These are phyloP conservation scores for Slavum lentiscoides DNA, from an alignment of 2,888 invertebrate species.

Conservation along the genomic window DNA sequence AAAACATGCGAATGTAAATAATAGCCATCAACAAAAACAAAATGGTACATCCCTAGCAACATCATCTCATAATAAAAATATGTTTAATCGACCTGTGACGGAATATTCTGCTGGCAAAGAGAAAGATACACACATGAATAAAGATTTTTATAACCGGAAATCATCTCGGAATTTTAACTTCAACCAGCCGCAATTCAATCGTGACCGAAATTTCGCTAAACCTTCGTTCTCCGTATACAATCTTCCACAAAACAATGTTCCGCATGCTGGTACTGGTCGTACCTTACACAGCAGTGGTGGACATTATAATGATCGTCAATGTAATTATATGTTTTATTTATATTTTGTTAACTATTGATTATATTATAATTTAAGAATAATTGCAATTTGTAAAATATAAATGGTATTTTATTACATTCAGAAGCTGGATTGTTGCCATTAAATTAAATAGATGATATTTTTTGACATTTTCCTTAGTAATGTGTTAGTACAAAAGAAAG, in stretches of 20 bases:
- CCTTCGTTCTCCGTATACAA: background rate
- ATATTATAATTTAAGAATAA: no score
- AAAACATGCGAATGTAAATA: slow-evolving; percentile 7
- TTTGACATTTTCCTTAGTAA: no score
- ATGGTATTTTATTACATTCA: no score
- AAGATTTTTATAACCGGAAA: background rate
- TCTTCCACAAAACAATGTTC: background rate
- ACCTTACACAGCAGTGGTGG: slow-evolving; percentile 8
- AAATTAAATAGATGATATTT: no score
- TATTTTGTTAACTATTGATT: no score
- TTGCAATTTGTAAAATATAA: no score
- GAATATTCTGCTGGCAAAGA: background rate
- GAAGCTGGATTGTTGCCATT: no score
- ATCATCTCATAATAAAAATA: slow-evolving; percentile 3
- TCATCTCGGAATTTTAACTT: background rate
- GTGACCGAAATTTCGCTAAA: slow-evolving; percentile 34
- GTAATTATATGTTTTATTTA: background rate
- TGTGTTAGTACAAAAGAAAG: no score
- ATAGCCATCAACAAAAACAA: slow-evolving; percentile 4
- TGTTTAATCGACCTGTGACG: background rate
- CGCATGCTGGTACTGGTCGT: slow-evolving; percentile 14
- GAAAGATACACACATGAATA: background rate
- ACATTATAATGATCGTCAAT: background rate
- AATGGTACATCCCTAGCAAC: background rate
- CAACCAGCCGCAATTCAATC: slow-evolving; percentile 20